Conservation (phyloP, 2,888 invertebrate genomes). For the Polydrusus pterygomalis region DNA sequence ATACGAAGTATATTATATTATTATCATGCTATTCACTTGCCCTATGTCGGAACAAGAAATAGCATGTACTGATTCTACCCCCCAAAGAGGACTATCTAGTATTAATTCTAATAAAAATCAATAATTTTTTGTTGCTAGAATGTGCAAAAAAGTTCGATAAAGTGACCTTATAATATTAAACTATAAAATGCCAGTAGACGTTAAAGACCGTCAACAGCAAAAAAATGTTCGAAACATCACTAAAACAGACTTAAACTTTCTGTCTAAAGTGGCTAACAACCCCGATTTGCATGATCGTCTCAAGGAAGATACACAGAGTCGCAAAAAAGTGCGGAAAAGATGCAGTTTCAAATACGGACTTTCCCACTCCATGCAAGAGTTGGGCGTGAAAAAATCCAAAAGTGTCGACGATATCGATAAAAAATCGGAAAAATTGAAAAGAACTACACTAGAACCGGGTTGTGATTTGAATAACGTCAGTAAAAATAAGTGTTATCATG, state of each 20-base stretch:
- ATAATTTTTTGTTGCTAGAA: neutral
- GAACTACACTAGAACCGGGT: constrained; percentile 31
- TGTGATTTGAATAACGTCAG: constrained; percentile 8
- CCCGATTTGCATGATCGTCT: constrained; percentile 48
- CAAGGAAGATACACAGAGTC: constrained; percentile 24
- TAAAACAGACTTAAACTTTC: constrained; percentile 54
- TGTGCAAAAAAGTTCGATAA: neutral
- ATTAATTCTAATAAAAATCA: no score
- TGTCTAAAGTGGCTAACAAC: constrained; percentile 56
- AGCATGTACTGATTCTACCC: no score
- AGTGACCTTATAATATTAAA: neutral
- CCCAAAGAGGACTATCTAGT: no score
- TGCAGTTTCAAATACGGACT: constrained; percentile 49
- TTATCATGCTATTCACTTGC: no score
- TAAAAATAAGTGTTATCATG: neutral
- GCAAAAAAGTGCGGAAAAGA: constrained; percentile 30
- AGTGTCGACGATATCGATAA: constrained; percentile 5
- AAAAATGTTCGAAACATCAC: constrained; percentile 47
- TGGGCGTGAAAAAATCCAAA: constrained; percentile 22
- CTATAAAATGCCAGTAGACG: constrained; percentile 58
- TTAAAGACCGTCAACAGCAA: constrained; percentile 37
- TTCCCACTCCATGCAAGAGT: constrained; percentile 33
- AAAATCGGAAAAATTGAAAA: constrained; percentile 27
- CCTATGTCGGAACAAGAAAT: no score
- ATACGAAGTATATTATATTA: no score